Base-by-base conservation (phyloP, 2,797 vertebrate species). In the Distichodus sexfasciatus region DNA sequence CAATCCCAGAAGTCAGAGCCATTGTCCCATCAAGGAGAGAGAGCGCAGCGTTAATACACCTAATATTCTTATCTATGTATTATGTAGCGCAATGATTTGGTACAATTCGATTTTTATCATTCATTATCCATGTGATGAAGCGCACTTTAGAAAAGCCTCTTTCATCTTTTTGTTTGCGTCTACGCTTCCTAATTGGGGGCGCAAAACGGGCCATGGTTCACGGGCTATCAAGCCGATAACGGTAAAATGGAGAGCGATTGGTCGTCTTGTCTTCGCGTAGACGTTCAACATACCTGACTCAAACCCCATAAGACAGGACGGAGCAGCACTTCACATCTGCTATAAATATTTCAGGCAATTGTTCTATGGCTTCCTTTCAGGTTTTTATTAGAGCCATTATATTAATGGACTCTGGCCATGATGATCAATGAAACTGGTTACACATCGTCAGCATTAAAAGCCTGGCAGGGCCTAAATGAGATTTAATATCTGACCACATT, bases 291-390 rank as follows among this genome's bases (percentile, higher is more conserved):
- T 75, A 77, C 77, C 74, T 66, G 72, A 35, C 44, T 48, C 6
- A 57, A 69, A 73, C 58, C 62, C 24, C 55, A 51, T 74, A 77
- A 74, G 59, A 47, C 47, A 23, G 48, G 50, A 50, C 48, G 66
- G n/a, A n/a, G n/a, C n/a, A n/a, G n/a, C n/a, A 76, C 76, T 77
- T 76, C 36, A 67, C 65, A 46, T 71, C 46, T 48, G 55, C 66
- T 76, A 66, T 71, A 71, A 74, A 78, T 74, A 74, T 72, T 71
- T 46, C 60, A 58, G 46, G 64, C 74, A 76, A 76, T 62, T 67
- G 74, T 31, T 62, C 48, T 55, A 59, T 57, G 63, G 65, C 76
- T 76, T 77, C 57, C 69, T 62, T 35, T 57, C 63, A 50, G 76
- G 64, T 76, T 73, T 66, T 73, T 74, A 74, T 63, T 65, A 28